Evolutionary conservation across 1,140 invertebrate species (phyloP).

Genomic region (Camponotus floridanus): DNA sequence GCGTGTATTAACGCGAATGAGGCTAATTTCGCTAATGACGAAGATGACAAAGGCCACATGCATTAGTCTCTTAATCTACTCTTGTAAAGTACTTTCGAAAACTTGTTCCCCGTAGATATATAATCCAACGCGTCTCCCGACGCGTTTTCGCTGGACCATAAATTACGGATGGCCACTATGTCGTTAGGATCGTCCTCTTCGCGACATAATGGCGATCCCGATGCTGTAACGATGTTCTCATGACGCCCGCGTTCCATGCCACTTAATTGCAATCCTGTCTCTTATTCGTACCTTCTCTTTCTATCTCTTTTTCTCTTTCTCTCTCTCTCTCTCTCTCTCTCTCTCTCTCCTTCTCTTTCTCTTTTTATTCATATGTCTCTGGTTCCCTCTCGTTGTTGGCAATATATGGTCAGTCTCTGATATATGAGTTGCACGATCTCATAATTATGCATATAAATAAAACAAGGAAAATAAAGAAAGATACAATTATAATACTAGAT

Average conservation of each 20-base stretch:
- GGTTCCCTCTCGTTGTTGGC: slow-evolving; percentile 11
- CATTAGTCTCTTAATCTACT: slow-evolving; percentile 72
- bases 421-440: not conserved
- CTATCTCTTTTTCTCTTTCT: not conserved
- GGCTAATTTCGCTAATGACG: slow-evolving; percentile 51
- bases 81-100: slow-evolving; percentile 63
- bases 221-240: slow-evolving; percentile 75
- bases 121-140: slow-evolving; percentile 65
- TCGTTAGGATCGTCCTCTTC: slow-evolving; percentile 76
- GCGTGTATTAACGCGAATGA: slow-evolving; percentile 50
- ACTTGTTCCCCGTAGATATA: slow-evolving; percentile 62
- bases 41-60: slow-evolving; percentile 51
- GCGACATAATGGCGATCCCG: slow-evolving; percentile 75
- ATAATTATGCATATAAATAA: not conserved
- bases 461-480: not conserved
- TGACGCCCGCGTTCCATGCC: slow-evolving; percentile 44
- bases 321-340: not conserved
- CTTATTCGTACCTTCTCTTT: slow-evolving; percentile 7
- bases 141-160: slow-evolving; percentile 71
- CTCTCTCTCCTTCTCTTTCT: not conserved
- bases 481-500: not conserved
- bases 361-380: not conserved
- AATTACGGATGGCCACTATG: slow-evolving; percentile 73
- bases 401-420: not conserved
- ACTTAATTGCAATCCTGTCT: slow-evolving; percentile 70